phyloP scores from a whole-genome alignment of 2,113 vertebrate species.

The Microtus montanus region DNA sequence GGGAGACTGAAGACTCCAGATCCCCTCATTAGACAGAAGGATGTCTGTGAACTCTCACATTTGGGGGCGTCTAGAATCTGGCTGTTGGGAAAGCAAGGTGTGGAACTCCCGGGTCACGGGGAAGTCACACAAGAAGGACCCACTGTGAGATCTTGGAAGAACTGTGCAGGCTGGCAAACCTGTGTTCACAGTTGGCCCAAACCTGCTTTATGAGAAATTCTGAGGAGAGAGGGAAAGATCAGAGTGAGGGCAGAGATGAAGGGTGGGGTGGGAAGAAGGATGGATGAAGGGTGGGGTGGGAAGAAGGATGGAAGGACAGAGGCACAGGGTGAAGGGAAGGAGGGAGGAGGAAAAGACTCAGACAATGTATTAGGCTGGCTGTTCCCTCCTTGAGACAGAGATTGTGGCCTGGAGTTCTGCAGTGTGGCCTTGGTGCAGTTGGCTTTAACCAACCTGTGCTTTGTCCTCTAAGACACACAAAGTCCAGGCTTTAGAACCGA shows the following conservation, averaged over 20 bases:
- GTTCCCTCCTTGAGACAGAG: accelerated
- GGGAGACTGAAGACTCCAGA: background rate
- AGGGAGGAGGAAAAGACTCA: background rate
- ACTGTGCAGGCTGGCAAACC: background rate
- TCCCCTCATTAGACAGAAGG: background rate
- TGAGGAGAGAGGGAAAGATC: background rate
- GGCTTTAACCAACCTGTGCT: accelerated
- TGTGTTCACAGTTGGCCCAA: background rate
- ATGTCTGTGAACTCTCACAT: background rate
- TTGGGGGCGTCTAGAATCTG: background rate
- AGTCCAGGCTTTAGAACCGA: accelerated
- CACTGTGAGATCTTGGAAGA: background rate
- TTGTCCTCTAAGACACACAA: background rate
- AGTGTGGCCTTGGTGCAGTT: background rate
- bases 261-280: background rate
- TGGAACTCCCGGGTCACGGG: accelerated
- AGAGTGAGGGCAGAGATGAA: background rate
- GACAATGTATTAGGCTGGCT: background rate
- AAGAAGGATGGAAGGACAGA: background rate
- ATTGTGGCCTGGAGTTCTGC: background rate
- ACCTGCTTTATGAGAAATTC: accelerated
- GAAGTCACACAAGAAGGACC: background rate
- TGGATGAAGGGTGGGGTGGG: background rate
- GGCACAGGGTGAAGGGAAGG: background rate
- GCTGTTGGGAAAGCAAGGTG: background rate